Percentiles rank a stretch among this genome's conserved stretches.
Conservation (phyloP, 2,888 invertebrate species). For the Drosophila kuntzei region DNA sequence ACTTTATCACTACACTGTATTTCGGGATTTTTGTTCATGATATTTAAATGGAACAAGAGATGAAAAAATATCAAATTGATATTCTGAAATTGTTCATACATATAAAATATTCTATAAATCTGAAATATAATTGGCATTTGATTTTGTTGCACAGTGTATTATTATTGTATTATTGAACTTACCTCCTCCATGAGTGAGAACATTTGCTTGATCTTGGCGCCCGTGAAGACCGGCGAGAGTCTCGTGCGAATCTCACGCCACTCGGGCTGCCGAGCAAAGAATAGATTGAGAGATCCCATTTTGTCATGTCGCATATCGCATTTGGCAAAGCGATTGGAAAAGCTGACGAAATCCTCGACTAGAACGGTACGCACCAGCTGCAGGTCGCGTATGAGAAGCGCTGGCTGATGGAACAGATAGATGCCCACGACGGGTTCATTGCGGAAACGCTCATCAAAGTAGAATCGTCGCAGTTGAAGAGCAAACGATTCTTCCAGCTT, state of each 20-base stretch:
- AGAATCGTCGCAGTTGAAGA: constrained; percentile 83
- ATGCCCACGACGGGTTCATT: constrained; percentile 83
- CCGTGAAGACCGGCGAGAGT: constrained; percentile 86
- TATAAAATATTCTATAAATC: neutral
- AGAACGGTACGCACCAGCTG: constrained; percentile 85
- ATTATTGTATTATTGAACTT: constrained; percentile 30
- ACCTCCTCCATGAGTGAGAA: constrained; percentile 84
- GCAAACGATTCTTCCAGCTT: constrained; percentile 81
- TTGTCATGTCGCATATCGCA: constrained; percentile 83
- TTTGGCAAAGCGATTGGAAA: constrained; percentile 82
- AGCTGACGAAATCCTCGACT: constrained; percentile 86
- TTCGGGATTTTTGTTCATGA: neutral
- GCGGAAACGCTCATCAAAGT: constrained; percentile 76
- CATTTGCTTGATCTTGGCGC: constrained; percentile 85
- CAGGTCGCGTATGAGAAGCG: constrained; percentile 85
- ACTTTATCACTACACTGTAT: too few relatives aligned
- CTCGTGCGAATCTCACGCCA: constrained; percentile 86
- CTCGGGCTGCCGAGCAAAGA: constrained; percentile 85
- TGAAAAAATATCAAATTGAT: neutral
- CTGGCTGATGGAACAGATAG: constrained; percentile 86
- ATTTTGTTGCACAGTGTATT: constrained; percentile 42
- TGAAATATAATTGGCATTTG: neutral
- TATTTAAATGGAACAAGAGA: neutral
- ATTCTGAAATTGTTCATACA: neutral
- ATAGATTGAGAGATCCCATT: constrained; percentile 85